Evolutionary conservation across 2,113 vertebrate species (phyloP).

Genomic region (Brachypodius melanocephalos): DNA sequence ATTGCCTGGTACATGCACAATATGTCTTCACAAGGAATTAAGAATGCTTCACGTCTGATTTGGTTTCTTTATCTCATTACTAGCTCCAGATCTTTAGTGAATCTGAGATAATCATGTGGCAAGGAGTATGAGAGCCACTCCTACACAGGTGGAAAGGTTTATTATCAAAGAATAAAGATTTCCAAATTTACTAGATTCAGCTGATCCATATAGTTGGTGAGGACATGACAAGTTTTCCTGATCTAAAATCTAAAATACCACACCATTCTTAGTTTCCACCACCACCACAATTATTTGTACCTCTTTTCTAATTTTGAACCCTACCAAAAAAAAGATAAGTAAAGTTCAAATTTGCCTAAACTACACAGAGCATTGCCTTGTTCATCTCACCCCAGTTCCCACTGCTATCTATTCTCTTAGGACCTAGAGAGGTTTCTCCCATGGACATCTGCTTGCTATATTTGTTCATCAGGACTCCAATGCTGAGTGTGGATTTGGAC

Average conservation of each 20-base stretch:
- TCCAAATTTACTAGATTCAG: not conserved
- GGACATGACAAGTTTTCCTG: not conserved
- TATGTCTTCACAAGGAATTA: not conserved
- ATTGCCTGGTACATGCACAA: not conserved
- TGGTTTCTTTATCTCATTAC: not conserved
- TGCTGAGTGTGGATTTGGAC: not conserved
- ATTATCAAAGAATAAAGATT: not conserved
- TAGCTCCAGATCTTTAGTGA: not conserved
- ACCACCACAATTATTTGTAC: not conserved
- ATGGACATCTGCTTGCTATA: not conserved
- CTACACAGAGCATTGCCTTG: not conserved
- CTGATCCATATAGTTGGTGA: not conserved
- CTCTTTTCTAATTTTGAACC: not conserved
- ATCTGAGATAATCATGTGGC: not conserved
- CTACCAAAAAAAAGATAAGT: fast-evolving
- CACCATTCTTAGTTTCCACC: not conserved
- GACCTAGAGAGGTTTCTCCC: not conserved
- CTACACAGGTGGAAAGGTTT: not conserved
- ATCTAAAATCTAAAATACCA: not conserved
- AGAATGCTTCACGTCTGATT: not conserved
- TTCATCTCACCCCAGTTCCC: not conserved
- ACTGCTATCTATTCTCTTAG: not conserved
- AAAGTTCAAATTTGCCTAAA: not conserved
- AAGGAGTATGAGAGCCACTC: not conserved
- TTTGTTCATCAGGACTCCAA: not conserved